A percentile compares a stretch with the other conserved stretches of the same genome.
Conservation (phyloP, 2,113 vertebrate genomes). For the Marcusenius ussheri region DNA sequence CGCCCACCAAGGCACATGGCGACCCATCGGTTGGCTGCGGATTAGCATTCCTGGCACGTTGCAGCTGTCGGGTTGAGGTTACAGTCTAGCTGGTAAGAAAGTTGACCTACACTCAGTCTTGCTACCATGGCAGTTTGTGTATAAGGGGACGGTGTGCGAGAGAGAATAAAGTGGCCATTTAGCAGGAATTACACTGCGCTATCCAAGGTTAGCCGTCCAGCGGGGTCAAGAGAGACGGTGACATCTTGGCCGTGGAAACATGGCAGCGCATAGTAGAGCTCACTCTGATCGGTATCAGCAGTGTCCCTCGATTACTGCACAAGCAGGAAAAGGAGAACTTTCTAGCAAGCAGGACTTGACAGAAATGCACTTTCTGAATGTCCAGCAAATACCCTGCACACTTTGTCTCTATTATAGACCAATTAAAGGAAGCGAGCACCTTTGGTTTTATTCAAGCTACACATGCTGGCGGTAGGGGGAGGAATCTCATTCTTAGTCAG, state of each 20-base stretch:
- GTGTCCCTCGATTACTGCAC: constrained; percentile 15
- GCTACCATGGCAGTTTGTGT: constrained; percentile 52
- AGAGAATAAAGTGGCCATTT: constrained; percentile 38
- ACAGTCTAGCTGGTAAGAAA: constrained; percentile 68
- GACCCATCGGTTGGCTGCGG: constrained; percentile 62
- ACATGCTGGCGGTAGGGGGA: neutral
- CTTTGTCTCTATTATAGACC: neutral
- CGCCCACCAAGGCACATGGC: constrained; percentile 62
- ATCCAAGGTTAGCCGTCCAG: constrained; percentile 56
- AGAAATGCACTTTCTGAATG: neutral
- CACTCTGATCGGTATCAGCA: constrained; percentile 52
- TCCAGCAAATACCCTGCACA: neutral
- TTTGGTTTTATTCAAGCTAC: neutral
- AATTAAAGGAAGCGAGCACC: neutral
- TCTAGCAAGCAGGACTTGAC: neutral
- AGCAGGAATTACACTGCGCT: constrained; percentile 55
- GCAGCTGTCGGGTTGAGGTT: constrained; percentile 57
- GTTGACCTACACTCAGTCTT: constrained; percentile 64
- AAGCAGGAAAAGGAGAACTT: neutral
- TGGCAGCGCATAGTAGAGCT: constrained; percentile 13
- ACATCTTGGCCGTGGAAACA: constrained; percentile 49
- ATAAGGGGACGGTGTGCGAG: neutral
- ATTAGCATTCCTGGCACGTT: constrained; percentile 72
- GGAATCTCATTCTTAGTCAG: neutral
- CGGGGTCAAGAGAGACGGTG: constrained; percentile 44